Evolutionary conservation across 2,888 invertebrate species (phyloP).

Genomic region (Pollenia angustigena): DNA sequence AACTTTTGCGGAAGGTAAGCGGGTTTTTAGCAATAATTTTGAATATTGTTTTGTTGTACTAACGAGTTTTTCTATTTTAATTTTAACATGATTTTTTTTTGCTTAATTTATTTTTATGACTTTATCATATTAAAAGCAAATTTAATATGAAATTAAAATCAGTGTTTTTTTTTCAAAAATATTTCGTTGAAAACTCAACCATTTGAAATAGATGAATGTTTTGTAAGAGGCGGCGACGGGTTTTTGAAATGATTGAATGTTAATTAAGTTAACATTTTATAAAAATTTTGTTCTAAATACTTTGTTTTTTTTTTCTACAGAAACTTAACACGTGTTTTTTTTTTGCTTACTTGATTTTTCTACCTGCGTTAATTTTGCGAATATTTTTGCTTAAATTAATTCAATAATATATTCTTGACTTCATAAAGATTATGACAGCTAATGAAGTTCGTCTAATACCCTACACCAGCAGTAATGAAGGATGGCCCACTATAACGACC

Average conservation of each 20-base stretch:
- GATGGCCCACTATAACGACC: too few relatives aligned
- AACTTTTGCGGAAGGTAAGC: slow-evolving; percentile 63
- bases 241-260: too few relatives aligned
- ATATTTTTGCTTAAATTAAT: slow-evolving; percentile 27
- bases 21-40: slow-evolving; percentile 35
- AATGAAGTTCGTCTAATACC: too few relatives aligned
- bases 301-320: background rate
- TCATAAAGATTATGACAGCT: too few relatives aligned
- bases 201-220: too few relatives aligned
- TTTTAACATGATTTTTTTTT: slow-evolving; percentile 25
- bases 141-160: too few relatives aligned
- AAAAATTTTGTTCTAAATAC: background rate
- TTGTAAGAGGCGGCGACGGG: too few relatives aligned
- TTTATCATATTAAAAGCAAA: background rate
- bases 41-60: background rate
- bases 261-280: too few relatives aligned
- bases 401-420: background rate
- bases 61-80: slow-evolving; percentile 17
- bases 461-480: too few relatives aligned
- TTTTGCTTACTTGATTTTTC: background rate
- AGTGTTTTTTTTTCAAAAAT: too few relatives aligned
- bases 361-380: background rate
- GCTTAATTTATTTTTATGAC: slow-evolving; percentile 17
- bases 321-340: background rate
- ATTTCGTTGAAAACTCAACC: too few relatives aligned